A percentile compares a stretch with the other conserved stretches of the same genome.
Evolutionary conservation across 2,113 vertebrate genomes (phyloP).

Genomic region (Narcine bancroftii): DNA sequence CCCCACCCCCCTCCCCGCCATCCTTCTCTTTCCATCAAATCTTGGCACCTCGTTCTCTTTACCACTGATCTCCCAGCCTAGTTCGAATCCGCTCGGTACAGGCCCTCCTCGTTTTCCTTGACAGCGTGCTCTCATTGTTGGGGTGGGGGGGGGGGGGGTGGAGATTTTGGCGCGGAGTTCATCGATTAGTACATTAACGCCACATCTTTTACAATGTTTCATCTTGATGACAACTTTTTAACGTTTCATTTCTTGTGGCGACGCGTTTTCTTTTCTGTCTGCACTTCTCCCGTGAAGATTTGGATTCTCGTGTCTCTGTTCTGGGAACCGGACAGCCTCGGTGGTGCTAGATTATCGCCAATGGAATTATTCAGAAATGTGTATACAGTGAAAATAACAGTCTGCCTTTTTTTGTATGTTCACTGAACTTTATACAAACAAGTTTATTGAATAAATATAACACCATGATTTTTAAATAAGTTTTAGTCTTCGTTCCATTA

Average conservation of each 20-base stretch:
- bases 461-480: too few species aligned
- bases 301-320: neutral
- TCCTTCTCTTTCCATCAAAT: too few species aligned
- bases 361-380: neutral
- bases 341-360: neutral
- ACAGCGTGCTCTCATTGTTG: neutral
- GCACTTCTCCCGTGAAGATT: too few species aligned
- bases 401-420: too few species aligned
- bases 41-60: too few species aligned
- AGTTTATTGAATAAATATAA: too few species aligned
- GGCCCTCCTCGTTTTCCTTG: neutral
- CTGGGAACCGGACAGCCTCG: neutral
- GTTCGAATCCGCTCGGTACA: neutral
- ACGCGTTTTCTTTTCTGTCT: neutral
- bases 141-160: neutral
- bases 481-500: too few species aligned
- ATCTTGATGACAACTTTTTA: neutral
- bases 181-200: neutral
- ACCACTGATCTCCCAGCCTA: neutral
- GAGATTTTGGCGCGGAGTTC: constrained; percentile 1
- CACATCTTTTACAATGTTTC: neutral
- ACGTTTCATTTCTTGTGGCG: too few species aligned
- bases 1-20: neutral
- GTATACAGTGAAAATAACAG: neutral
- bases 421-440: too few species aligned